Evolutionary conservation across 1,140 invertebrate species (phyloP), one percentile per base, ranked within the genome.

Genomic region (Atta colombica): DNA sequence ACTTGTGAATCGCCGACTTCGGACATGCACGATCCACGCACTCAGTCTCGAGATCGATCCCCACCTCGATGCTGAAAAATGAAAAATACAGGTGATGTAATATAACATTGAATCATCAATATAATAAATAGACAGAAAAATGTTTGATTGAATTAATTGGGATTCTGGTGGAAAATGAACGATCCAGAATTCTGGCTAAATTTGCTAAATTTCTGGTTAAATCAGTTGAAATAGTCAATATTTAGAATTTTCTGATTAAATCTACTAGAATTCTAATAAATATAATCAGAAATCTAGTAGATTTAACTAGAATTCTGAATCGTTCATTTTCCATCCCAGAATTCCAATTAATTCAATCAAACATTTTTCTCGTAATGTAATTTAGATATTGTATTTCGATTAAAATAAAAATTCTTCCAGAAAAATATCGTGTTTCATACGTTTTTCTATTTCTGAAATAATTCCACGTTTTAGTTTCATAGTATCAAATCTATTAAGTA

Each of bases 11-110:
- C 85, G 60, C 21, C 65, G 49, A 82, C 65, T 69, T 80, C 49
- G 85, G 21, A 87, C 88, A 90, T 90, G 61, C 88, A 90, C 89
- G 25, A 63, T 51, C 55, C 77, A 72, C 35, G 51, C 74, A 25
- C 45, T 35, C 61, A 45, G n/a, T 60, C 2, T 16, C 45, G 4
- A 61, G 8, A 69, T 86, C 69, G n/a, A 87, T 90, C 68, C 60
- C 75, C 74, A 55, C 71, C n/a, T 75, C 6, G 78, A 61, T 58
- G 3, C 89, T 90, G 74, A 90, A 90, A 77, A 90, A 77, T 31
- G 49, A 5, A 85, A 68, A 31, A 25, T 8, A 39, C 61, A 39
- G 0, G 58, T 0, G 3, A n/a, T 21, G 8, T 69, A 51, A 21
- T 21, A 18, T 25, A 21, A 25, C 2, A 3, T 16, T 49, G 21